Conservation (phyloP, 1,140 invertebrate genomes). For the Leptonema lineaticorne region DNA sequence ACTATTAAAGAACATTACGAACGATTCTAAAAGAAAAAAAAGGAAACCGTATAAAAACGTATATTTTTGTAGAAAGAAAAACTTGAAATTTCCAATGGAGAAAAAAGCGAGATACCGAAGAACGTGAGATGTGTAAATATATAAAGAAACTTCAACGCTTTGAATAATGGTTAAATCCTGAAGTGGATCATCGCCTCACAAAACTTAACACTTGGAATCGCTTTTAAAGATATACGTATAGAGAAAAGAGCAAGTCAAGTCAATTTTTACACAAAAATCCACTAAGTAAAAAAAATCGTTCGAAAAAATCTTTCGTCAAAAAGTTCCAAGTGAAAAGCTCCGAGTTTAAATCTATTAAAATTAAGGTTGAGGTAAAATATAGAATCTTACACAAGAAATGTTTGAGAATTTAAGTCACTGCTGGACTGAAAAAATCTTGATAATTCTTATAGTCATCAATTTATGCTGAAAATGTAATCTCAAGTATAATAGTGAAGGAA, state of each 20-base stretch:
- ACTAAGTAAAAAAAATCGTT: neutral
- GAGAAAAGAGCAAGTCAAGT: slow-evolving; percentile 13
- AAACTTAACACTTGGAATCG: slow-evolving; percentile 23
- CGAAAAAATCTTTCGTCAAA: neutral
- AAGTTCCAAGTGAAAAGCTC: too few species aligned
- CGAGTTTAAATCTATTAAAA: neutral
- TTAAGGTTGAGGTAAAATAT: too few species aligned
- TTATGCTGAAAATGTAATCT: too few species aligned
- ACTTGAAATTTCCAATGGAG: neutral
- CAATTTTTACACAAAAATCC: slow-evolving; percentile 7
- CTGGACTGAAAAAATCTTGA: too few species aligned
- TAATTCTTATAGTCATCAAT: too few species aligned
- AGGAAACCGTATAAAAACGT: too few species aligned
- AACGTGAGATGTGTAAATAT: slow-evolving; percentile 8
- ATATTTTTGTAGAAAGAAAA: too few species aligned
- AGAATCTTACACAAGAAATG: too few species aligned
- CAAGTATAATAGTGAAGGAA: too few species aligned
- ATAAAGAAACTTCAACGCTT: slow-evolving; percentile 19
- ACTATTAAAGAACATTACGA: neutral
- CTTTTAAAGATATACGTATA: neutral
- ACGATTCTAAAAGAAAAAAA: neutral
- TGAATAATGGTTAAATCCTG: slow-evolving; percentile 28
- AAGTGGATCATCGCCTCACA: slow-evolving; percentile 24
- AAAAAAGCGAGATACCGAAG: neutral
- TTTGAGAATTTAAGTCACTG: too few species aligned